Conservation (phyloP, 2,113 vertebrate species). For the Equus quagga region DNA sequence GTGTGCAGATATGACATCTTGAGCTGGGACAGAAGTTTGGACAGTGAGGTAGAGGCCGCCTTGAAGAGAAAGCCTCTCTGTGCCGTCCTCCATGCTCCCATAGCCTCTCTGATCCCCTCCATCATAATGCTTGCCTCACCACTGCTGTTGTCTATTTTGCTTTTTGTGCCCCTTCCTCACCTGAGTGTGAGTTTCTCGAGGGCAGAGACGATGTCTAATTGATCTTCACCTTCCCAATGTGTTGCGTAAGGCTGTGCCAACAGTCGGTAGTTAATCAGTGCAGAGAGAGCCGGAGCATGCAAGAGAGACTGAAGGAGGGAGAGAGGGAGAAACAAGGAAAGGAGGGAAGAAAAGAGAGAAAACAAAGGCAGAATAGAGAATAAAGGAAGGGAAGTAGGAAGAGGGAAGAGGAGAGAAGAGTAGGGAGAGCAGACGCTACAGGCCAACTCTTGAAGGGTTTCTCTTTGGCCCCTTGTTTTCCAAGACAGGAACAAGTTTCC, state of each 20-base stretch:
- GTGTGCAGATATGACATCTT: not conserved
- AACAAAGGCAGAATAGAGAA: not conserved
- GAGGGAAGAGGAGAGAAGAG: not conserved
- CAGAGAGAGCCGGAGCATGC: not conserved
- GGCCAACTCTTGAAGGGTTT: not conserved
- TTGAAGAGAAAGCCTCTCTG: not conserved
- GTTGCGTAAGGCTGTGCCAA: not conserved
- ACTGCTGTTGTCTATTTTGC: not conserved
- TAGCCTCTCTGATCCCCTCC: accelerated
- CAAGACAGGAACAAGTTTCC: not conserved
- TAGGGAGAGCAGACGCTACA: no score
- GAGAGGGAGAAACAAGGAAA: not conserved
- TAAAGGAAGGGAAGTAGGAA: not conserved
- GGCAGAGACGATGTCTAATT: not conserved
- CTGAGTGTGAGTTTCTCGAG: not conserved
- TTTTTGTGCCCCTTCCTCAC: not conserved
- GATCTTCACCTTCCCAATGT: not conserved
- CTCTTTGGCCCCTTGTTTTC: not conserved
- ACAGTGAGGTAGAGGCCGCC: not conserved
- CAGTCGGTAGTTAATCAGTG: not conserved
- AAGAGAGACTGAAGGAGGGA: not conserved
- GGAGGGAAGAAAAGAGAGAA: not conserved
- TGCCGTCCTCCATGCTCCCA: accelerated
- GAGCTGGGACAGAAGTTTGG: not conserved
- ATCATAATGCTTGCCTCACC: not conserved